Evolutionary conservation across 2,888 invertebrate genomes (phyloP), one percentile per base, ranked within the genome.

Genomic region (Epistrophe grossulariae): DNA sequence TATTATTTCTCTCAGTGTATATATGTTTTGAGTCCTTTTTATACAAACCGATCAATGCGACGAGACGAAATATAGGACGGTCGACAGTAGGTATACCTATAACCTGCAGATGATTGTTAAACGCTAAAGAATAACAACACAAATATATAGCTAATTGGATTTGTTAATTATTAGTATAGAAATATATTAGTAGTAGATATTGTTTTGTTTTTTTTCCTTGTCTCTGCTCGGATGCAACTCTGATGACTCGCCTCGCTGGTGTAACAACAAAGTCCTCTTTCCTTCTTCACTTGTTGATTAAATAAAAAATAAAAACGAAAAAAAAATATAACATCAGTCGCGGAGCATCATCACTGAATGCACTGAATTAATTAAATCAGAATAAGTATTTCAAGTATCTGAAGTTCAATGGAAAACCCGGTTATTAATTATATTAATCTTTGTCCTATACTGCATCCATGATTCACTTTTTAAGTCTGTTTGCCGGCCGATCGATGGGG

Each of bases 71-170:
- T 43, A 48, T 43, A 10, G 60, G 15, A 62, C 24, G 15, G 13
- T 19, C 40, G 50, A 40, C 64, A 52, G 77, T 70, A 76, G 88
- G 2, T 24, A 24, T 24, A 24, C 24, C 24, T 24, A 24, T 24
- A 24, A 3, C 38, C 72, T 77, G 48, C 55, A 50, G n/a, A 73
- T 52, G 38, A 48, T 50, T 31, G 66, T 50, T 19, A 50, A 50
- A 68, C 28, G 74, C 31, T 35, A 74, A 71, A 76, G 68, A 87
- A 88, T 78, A 80, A 84, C 90, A 89, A 89, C 92, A 92, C 92
- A 92, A 92, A 92, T 92, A 91, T 92, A 92, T 90, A 91, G 91
- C 92, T 92, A 92, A 92, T 92, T 92, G 92, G 92, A 92, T 92
- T 92, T 92, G 92, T 92, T 87, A 87, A 87, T 87, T 83, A 87